Evolutionary conservation across 37 sponge, comb jelly and placozoan genomes (phyloP).

Genomic region (Oopsacas minuta): DNA sequence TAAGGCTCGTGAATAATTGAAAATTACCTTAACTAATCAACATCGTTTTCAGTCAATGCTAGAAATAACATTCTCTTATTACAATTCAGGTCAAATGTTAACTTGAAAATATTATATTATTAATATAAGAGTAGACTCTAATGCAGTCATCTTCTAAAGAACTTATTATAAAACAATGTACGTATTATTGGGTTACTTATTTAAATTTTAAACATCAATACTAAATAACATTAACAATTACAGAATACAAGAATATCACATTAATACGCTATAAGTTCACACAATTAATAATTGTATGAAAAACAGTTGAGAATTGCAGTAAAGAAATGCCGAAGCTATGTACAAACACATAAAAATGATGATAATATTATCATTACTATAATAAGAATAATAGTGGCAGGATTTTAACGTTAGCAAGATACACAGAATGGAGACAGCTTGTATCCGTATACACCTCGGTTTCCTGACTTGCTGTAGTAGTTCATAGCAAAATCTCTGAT

Average conservation of each 20-base stretch:
- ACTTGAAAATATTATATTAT: no score
- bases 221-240: background rate
- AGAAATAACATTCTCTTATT: no score
- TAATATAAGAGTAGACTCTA: no score
- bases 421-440: background rate
- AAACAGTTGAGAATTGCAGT: background rate
- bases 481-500: constrained; percentile 7
- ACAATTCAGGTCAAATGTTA: no score
- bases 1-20: no score
- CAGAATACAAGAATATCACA: background rate
- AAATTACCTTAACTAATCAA: no score
- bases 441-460: background rate
- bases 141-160: no score
- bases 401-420: background rate
- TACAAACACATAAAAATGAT: background rate
- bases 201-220: background rate
- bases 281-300: background rate
- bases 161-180: no score
- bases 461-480: background rate
- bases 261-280: background rate
- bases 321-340: background rate
- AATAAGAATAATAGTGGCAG: constrained; percentile 8
- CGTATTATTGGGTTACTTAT: no score
- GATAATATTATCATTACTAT: background rate
- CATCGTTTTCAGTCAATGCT: no score